Base-by-base conservation (phyloP, 1,140 invertebrate genomes). In the Camponotus pennsylvanicus region DNA sequence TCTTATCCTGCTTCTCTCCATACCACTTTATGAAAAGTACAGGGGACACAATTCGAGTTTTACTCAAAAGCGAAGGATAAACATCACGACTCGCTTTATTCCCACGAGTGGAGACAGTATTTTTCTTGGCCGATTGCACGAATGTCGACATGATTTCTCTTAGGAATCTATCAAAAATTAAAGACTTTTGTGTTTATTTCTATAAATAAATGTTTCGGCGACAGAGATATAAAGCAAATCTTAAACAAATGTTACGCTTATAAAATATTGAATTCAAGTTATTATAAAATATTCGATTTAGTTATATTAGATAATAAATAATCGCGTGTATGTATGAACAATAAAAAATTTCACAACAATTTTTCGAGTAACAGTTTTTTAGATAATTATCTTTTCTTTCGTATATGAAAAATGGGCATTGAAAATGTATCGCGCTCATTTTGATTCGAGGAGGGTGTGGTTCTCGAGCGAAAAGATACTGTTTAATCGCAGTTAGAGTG, bases 141-240 rank as follows among this genome's bases (percentile, higher is more conserved):
- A 75, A 75, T 42, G 69, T n/a, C 37, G 79, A 57, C 79, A 83
- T 75, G 69, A 83, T 83, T 83, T 83, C 79, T 83, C 79, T 64
- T 83, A 83, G 79, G 79, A 83, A 69, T 83, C 69, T 73, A 75
- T 40, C 52, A 83, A 83, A 83, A 83, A 83, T 83, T 83, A 83
- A 71, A 75, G 78, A 55, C 55, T 83, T 49, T 83, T 83, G 69
- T 42, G 59, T 21, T 27, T 75, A 83, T 83, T 73, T 37, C 32
- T n/a, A 52, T 15, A 45, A 83, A 75, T 61, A 73, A 83, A 83
- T 45, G 71, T 45, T 75, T 45, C 69, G 15, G 27, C 32, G 55
- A 73, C 18, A 15, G 55, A 63, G 27, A 49, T 59, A 52, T 40
- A 27, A 83, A 32, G 37, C 9, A 73, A 61, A 45, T 61, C 40